Evolutionary conservation across 2,797 vertebrate species (phyloP).

Genomic region (Petrocephalus schoutedeni): DNA sequence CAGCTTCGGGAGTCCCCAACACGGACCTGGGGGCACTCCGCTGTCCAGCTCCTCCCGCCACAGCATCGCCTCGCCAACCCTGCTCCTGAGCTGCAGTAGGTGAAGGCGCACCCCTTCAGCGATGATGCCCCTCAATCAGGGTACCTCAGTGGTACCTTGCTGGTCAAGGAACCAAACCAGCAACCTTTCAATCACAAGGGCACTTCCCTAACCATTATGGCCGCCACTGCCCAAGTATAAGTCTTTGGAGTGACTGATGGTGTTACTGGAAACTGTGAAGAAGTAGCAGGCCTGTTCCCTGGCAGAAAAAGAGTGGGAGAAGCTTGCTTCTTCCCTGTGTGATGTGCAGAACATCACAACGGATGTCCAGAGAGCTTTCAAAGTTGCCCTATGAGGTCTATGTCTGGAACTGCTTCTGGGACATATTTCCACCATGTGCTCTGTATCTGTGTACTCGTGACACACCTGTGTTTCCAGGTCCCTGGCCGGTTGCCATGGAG

Average conservation of each 20-base stretch:
- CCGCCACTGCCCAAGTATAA: neutral
- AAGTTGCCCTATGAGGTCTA: neutral
- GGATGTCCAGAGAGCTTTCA: neutral
- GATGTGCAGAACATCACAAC: neutral
- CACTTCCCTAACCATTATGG: no score
- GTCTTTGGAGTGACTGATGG: neutral
- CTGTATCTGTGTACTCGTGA: neutral
- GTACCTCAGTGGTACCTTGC: no score
- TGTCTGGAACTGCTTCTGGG: neutral
- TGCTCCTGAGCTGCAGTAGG: no score
- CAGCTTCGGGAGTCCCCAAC: no score
- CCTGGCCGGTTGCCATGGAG: neutral
- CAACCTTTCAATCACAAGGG: no score
- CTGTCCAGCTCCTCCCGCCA: no score
- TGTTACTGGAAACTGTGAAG: slow-evolving; percentile 70
- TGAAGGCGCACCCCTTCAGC: no score
- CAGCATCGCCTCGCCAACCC: no score
- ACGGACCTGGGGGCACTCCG: no score
- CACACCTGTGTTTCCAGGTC: neutral
- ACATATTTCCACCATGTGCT: neutral
- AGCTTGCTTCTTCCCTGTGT: neutral
- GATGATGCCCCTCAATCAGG: no score
- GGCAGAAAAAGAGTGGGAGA: slow-evolving; percentile 57
- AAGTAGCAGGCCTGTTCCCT: slow-evolving; percentile 77
- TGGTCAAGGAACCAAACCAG: no score